Base-by-base conservation (phyloP, 2,888 invertebrate genomes). In the Diloba caeruleocephala region DNA sequence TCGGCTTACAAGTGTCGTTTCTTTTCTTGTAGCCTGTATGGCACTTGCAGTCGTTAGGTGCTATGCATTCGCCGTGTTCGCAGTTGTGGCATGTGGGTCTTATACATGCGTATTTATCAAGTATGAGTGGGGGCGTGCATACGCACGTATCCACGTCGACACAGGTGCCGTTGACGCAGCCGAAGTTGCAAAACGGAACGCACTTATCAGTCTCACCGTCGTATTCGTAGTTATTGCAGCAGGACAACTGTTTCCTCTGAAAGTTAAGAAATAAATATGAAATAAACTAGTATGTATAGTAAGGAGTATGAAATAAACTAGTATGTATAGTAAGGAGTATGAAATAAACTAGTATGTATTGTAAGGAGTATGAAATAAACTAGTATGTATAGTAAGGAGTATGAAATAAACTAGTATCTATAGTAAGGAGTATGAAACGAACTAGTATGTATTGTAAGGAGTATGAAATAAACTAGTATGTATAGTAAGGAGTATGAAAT, bases 21-120 rank as follows among this genome's bases (percentile, higher is more conserved):
- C 90, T 34, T 23, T 26, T 41, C 25, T 19, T 48, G 48, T 86
- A 92, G 1, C 91, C 93, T 14, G 64, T 66, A 19, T 84, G 74
- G 54, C 94, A 94, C 6, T 69, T 64, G 32, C 94, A 94, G 10
- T 72, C 68, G 0, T 87, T 74, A 0, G 89, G 89, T 0, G 77
- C 85, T 1, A 78, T 61, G 51, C 94, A 94, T 0, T 65, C 65
- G 0, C 89, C 84, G 14, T 62, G 32, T 3, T 60, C 53, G 28
- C 62, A 62, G 14, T 19, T 23, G 14, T 19, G n/a, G 39, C 60
- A 61, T 3, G 21, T 41, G 10, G 46, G 13, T 13, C 23, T 31
- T 0, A 58, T 12, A 10, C 60, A 59, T 9, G 29, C 14, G 36
- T 57, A 4, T 6, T 15, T 21, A 4, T 48, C 48, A 5, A 59